phyloP scores from a whole-genome alignment of 2,113 vertebrate genomes.

The Oenanthe oenanthe region DNA sequence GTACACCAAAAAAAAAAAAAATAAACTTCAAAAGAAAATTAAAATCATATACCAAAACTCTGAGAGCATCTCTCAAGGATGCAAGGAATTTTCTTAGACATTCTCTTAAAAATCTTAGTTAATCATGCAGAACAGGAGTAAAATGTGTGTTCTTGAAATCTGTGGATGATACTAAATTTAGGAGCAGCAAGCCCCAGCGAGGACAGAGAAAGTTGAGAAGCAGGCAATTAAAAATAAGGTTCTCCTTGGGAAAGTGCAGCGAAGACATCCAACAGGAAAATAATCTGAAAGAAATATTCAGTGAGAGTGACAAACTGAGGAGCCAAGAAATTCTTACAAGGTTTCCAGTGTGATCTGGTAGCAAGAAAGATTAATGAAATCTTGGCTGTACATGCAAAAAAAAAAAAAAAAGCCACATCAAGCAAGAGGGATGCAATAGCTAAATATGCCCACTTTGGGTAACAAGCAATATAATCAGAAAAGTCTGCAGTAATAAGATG shows the following conservation, averaged over 20 bases:
- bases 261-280: conserved; percentile 60
- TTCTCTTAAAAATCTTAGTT: conserved; percentile 28
- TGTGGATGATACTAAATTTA: conserved; percentile 59
- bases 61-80: conserved; percentile 10
- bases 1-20: neutral
- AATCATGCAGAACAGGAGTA: conserved; percentile 51
- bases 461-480: neutral
- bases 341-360: conserved; percentile 45
- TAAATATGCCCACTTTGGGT: conserved; percentile 35
- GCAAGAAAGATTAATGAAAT: conserved; percentile 63
- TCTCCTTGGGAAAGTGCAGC: conserved; percentile 62
- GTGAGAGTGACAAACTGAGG: conserved; percentile 58
- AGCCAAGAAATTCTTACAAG: conserved; percentile 63
- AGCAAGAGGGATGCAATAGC: conserved; percentile 16
- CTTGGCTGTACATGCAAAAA: conserved; percentile 12
- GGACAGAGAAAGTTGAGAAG: conserved; percentile 61
- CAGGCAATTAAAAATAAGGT: conserved; percentile 66
- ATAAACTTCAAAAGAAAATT: neutral
- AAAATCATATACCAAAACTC: neutral
- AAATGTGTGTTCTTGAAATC: conserved; percentile 55
- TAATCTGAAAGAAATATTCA: conserved; percentile 59
- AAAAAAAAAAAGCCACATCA: conserved; percentile 22
- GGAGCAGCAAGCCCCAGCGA: conserved; percentile 45
- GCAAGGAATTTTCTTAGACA: neutral
- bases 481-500: conserved; percentile 1